Conservation (phyloP, 2,797 vertebrate species). For the Sebastes reedi region DNA sequence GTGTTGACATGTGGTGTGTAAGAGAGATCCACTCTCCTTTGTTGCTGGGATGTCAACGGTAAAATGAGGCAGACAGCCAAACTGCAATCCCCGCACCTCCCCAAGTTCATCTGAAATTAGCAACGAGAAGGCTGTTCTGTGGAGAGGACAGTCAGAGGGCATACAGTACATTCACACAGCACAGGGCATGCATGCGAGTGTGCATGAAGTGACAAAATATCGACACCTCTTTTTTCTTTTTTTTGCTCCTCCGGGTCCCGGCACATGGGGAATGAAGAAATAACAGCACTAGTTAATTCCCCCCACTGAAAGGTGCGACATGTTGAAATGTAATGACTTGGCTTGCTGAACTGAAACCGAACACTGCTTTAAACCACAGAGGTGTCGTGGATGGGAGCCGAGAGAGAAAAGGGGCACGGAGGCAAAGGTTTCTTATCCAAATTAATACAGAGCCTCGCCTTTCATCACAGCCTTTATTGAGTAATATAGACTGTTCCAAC, state of each 20-base stretch:
- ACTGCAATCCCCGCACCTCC: conserved; percentile 26
- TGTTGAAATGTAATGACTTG: conserved; percentile 85
- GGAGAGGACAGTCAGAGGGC: conserved; percentile 58
- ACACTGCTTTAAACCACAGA: conserved; percentile 82
- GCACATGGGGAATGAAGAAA: conserved; percentile 74
- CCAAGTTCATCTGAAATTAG: conserved; percentile 54
- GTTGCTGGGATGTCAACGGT: conserved; percentile 52
- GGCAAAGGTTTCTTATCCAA: conserved; percentile 83
- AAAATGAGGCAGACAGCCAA: conserved; percentile 59
- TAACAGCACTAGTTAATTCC: conserved; percentile 74
- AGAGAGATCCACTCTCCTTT: conserved; percentile 43
- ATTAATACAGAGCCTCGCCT: conserved; percentile 75
- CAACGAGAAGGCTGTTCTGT: conserved; percentile 30
- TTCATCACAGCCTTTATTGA: conserved; percentile 76
- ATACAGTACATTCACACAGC: conserved; percentile 16
- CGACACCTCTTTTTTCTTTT: conserved; percentile 24
- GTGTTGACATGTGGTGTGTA: conserved; percentile 27
- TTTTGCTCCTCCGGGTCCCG: conserved; percentile 43
- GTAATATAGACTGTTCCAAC: conserved; percentile 75
- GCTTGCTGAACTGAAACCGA: conserved; percentile 84
- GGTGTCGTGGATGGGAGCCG: conserved; percentile 81
- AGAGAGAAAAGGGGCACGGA: conserved; percentile 82
- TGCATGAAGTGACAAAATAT: conserved; percentile 56
- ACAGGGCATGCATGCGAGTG: conserved; percentile 18
- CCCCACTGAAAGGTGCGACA: conserved; percentile 78